These are phyloP conservation scores for Myiagra hebetior DNA, from an alignment of 2,113 vertebrate species.

Conservation along the genomic window DNA sequence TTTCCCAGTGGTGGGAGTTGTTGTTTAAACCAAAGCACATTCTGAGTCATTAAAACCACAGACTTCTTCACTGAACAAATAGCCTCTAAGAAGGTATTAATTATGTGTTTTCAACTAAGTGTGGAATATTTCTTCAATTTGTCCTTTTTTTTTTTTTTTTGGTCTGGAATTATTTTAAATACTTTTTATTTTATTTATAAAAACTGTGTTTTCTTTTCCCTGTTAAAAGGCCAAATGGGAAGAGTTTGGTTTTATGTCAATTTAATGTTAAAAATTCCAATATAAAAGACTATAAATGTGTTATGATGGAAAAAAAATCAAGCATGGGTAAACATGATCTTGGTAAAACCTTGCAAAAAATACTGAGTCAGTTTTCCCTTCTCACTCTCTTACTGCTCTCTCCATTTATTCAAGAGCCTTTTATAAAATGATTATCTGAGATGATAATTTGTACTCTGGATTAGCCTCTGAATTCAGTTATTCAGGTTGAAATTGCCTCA, in stretches of 20 bases:
- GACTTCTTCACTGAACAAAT: neutral
- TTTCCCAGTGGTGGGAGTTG: neutral
- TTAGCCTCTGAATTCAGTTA: neutral
- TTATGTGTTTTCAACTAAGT: neutral
- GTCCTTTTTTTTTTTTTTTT: neutral
- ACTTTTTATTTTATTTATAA: neutral
- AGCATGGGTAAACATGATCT: neutral
- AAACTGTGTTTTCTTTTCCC: neutral
- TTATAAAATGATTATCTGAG: neutral
- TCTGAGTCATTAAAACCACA: neutral
- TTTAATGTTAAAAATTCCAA: neutral
- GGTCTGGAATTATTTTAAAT: neutral
- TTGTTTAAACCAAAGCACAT: neutral
- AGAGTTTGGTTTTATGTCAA: neutral
- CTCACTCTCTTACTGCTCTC: neutral
- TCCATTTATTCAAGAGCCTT: neutral
- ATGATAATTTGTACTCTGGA: neutral
- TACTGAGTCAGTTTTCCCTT: neutral
- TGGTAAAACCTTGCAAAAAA: neutral
- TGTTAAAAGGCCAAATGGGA: neutral
- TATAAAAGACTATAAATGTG: neutral
- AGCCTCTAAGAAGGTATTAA: neutral
- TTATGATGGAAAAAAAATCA: neutral
- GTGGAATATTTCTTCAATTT: neutral
- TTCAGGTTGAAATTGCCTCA: neutral